Conservation (phyloP, 2,797 vertebrate species). For the Epinephelus awoara region DNA sequence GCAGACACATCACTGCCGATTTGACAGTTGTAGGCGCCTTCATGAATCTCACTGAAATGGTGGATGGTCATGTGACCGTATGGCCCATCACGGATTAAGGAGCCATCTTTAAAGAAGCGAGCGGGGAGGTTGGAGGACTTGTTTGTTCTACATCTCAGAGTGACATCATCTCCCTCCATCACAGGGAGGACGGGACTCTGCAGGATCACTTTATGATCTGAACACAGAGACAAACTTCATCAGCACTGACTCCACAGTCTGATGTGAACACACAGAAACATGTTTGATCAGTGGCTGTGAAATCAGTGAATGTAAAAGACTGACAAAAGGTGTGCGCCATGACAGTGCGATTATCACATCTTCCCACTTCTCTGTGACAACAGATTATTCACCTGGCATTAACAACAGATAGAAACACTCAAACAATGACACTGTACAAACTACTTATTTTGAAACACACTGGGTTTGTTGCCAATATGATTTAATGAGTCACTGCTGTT, state of each 20-base stretch:
- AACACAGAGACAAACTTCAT: not conserved
- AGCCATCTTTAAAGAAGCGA: slow-evolving; percentile 12
- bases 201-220: slow-evolving; percentile 1
- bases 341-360: too few relatives aligned
- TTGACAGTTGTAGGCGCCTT: slow-evolving; percentile 24
- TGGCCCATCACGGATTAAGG: rapidly evolving
- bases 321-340: too few relatives aligned
- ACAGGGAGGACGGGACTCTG: slow-evolving; percentile 4
- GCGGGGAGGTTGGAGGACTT: rapidly evolving
- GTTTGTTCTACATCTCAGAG: slow-evolving; percentile 1
- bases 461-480: too few relatives aligned
- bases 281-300: too few relatives aligned
- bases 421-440: too few relatives aligned
- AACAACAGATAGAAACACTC: too few relatives aligned
- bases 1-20: not conserved
- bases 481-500: too few relatives aligned
- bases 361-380: too few relatives aligned
- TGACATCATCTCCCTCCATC: not conserved
- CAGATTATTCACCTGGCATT: too few relatives aligned
- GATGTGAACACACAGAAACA: not conserved
- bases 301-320: too few relatives aligned
- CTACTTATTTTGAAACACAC: too few relatives aligned
- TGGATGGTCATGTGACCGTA: not conserved
- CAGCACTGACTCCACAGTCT: not conserved
- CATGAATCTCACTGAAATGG: not conserved